Conservation (phyloP, 53 echinoderm and acorn worm species). For the Holothuria leucospilota region DNA sequence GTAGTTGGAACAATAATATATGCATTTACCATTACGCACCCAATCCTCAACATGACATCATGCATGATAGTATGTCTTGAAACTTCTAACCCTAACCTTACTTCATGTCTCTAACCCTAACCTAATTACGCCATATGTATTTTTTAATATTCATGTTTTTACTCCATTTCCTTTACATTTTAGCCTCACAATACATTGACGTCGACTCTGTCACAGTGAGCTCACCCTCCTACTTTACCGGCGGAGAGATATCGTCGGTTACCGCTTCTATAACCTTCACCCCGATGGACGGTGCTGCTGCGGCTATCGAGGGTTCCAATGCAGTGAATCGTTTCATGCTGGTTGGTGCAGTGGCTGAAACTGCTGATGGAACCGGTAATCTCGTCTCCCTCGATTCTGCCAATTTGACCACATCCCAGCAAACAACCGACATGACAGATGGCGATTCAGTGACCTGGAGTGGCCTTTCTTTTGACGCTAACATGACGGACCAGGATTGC, state of each 20-base stretch:
- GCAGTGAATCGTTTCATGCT: conserved; percentile 39
- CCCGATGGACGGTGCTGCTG: conserved; percentile 60
- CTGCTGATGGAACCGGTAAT: conserved; percentile 27
- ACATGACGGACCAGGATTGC: conserved; percentile 66
- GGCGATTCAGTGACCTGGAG: conserved; percentile 60
- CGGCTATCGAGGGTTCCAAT: conserved; percentile 54
- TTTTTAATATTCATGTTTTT: not conserved
- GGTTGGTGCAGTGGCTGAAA: conserved; percentile 38
- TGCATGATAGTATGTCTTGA: too few relatives aligned
- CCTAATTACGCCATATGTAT: not conserved
- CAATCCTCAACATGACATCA: too few relatives aligned
- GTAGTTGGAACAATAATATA: too few relatives aligned
- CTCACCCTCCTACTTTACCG: conserved; percentile 52
- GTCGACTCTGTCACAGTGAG: conserved; percentile 55
- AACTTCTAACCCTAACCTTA: too few relatives aligned
- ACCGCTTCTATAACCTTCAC: conserved; percentile 60
- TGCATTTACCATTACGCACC: not conserved
- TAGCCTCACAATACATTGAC: conserved; percentile 65
- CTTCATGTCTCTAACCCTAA: too few relatives aligned
- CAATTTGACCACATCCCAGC: conserved; percentile 48
- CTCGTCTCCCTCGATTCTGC: conserved; percentile 7
- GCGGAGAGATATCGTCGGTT: conserved; percentile 43
- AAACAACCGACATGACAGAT: conserved; percentile 53
- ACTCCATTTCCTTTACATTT: not conserved
- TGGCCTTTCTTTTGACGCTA: conserved; percentile 42